phyloP scores from a whole-genome alignment of 2,888 invertebrate species.

The Microplitis manilae region DNA sequence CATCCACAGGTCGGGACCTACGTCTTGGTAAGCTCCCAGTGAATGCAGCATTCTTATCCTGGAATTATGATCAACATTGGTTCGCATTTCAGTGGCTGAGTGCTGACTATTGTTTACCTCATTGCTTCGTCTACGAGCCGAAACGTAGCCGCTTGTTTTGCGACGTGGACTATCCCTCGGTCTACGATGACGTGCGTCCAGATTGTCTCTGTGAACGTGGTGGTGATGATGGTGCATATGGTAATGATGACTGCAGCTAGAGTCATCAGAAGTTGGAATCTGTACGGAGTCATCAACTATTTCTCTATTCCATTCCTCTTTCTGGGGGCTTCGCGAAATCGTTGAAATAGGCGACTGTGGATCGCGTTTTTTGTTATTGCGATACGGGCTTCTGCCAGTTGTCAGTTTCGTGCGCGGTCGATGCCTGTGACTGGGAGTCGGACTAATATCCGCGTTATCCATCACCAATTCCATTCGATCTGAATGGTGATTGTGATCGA shows the following conservation, averaged over 20 bases:
- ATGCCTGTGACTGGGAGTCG: constrained; percentile 63
- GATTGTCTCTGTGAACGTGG: constrained; percentile 60
- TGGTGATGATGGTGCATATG: constrained; percentile 66
- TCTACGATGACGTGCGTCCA: constrained; percentile 66
- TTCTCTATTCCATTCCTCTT: constrained; percentile 73
- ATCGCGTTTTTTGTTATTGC: constrained; percentile 62
- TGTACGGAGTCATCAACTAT: constrained; percentile 75
- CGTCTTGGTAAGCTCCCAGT: constrained; percentile 78
- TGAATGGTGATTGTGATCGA: constrained; percentile 59
- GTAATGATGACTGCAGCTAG: constrained; percentile 72
- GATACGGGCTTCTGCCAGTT: constrained; percentile 56
- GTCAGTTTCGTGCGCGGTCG: constrained; percentile 54
- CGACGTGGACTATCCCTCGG: constrained; percentile 79
- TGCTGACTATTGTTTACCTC: constrained; percentile 57
- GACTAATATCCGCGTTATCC: constrained; percentile 54
- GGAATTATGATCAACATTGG: constrained; percentile 59
- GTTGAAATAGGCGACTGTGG: constrained; percentile 45
- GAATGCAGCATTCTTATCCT: constrained; percentile 78
- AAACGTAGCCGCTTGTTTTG: constrained; percentile 75
- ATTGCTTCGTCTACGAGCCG: constrained; percentile 71
- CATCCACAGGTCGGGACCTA: constrained; percentile 75
- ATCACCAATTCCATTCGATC: constrained; percentile 36
- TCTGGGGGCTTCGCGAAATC: constrained; percentile 61
- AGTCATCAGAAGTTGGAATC: constrained; percentile 77
- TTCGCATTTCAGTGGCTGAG: not conserved